Conservation (phyloP, 2,797 vertebrate genomes). For the Limosa lapponica region DNA sequence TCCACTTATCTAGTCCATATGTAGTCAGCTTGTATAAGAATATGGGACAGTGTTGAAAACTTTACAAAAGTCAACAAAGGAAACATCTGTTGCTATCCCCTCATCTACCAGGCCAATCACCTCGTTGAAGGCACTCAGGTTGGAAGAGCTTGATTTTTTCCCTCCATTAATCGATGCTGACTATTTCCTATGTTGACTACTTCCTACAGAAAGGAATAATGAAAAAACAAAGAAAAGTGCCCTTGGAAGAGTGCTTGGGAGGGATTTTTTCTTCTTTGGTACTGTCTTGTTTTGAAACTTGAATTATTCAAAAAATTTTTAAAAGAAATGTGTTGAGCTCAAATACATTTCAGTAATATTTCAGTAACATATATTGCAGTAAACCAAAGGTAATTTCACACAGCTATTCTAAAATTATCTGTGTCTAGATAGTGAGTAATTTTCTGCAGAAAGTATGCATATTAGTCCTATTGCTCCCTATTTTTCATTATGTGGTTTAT, state of each 20-base stretch:
- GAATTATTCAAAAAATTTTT: background rate
- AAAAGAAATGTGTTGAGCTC: background rate
- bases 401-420: background rate
- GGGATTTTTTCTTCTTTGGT: background rate
- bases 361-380: background rate
- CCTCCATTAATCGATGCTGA: background rate
- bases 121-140: background rate
- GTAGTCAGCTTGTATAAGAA: fast-evolving
- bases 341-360: no score
- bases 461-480: background rate
- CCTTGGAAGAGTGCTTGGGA: background rate
- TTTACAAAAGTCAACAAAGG: background rate
- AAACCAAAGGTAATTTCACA: background rate
- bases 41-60: background rate
- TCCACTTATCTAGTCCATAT: fast-evolving
- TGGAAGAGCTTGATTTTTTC: background rate
- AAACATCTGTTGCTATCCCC: background rate
- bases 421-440: background rate
- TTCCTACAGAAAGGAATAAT: background rate
- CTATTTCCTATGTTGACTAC: background rate
- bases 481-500: background rate
- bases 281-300: background rate
- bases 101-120: background rate
- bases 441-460: background rate
- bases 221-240: background rate